These are phyloP conservation scores for Proisotoma minuta DNA, from an alignment of 2,888 invertebrate species.

Conservation along the genomic window DNA sequence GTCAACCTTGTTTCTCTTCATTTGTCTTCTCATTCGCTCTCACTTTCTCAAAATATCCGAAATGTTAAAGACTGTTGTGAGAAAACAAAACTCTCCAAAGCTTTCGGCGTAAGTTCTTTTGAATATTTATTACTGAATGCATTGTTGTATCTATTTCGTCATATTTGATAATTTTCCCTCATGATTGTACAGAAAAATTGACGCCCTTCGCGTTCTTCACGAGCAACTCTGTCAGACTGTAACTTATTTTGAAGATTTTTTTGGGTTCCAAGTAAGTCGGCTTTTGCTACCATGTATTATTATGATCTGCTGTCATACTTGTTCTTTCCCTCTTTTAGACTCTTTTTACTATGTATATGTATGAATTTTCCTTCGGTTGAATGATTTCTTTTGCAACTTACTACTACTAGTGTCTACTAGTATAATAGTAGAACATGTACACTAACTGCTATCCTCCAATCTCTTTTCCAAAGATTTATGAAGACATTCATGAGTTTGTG, in stretches of 20 bases:
- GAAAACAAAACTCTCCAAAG: constrained; percentile 23
- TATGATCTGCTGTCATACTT: background rate
- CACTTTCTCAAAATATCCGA: constrained; percentile 40
- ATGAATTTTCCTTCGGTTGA: background rate
- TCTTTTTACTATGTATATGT: background rate
- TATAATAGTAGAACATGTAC: background rate
- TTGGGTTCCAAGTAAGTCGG: constrained; percentile 35
- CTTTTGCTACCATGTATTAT: background rate
- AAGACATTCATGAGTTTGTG: constrained; percentile 4
- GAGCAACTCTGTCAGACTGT: constrained; percentile 41
- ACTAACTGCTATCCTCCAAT: background rate
- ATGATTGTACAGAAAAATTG: constrained; percentile 40
- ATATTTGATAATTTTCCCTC: no score
- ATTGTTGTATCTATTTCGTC: no score
- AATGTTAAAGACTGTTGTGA: constrained; percentile 33
- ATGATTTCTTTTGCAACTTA: background rate
- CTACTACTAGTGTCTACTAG: background rate
- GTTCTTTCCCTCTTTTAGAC: background rate
- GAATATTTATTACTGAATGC: no score
- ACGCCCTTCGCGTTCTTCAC: constrained; percentile 38
- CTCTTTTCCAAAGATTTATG: constrained; percentile 4
- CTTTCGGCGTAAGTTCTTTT: no score
- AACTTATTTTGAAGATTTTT: constrained; percentile 40
- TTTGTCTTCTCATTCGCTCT: constrained; percentile 39
- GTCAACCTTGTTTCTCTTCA: constrained; percentile 37